Base-by-base conservation (phyloP, 2,888 invertebrate genomes). In the Linnaemya tessellans region DNA sequence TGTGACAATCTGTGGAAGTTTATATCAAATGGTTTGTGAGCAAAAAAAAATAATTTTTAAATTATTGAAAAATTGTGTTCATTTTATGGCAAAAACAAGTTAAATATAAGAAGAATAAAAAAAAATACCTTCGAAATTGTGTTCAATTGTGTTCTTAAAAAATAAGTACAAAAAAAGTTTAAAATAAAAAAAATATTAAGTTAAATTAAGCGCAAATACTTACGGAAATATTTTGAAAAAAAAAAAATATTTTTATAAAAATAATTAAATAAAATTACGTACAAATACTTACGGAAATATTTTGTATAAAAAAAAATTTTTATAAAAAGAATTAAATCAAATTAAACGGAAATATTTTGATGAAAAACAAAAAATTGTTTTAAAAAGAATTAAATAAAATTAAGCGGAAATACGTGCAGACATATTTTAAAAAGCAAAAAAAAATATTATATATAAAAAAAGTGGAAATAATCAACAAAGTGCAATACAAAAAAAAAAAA, bases 1-100 rank as follows among this genome's bases (percentile, higher is more conserved):
- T 58, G 38, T n/a, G 0, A 43, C 8, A 56, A 56, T 9, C 7
- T 9, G 13, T 49, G 7, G 5, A 46, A 13, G 5, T 8, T 11
- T 62, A 49, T 25, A 18, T 11, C 0, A 10, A 20, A 49, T n/a
- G 49, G 10, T 22, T 22, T 54, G 11, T 22, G 30, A 30, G 54
- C 10, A 11, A 64, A 62, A n/a, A 41, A 51, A 22, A 18, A 43
- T 62, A 35, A 46, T 18, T 22, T 38, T 38, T 22, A 46, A 54
- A 54, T 20, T 25, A n/a, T 54, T 1, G 1, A 67, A 58, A 18
- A 60, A 49, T 38, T 68, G 78, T 78, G 78, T 78, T 78, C 78
- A 78, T 60, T 49, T 56, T 46, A 9, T 18, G 1, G 1, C 9
- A 11, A 62, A 20, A 41, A 41, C 4, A 41, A 62, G 2, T 13